These are phyloP conservation scores for Scylla paramamosain DNA, from an alignment of 1,140 invertebrate species.

Conservation along the genomic window DNA sequence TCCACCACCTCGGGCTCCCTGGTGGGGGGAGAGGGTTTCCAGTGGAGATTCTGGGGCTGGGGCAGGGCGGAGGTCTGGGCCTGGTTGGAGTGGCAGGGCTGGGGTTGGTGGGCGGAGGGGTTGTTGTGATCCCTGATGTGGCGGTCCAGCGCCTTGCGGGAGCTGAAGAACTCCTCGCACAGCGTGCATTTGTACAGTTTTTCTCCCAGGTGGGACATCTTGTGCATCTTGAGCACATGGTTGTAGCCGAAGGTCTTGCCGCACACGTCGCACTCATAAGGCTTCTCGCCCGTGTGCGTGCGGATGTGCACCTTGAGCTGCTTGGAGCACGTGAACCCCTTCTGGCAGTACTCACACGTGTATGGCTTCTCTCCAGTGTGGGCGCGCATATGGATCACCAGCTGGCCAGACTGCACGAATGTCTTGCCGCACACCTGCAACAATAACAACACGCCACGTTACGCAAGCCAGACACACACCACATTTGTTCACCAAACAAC, in stretches of 20 bases:
- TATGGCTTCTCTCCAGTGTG: conserved; percentile 82
- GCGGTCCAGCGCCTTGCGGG: conserved; percentile 92
- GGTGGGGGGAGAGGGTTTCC: background rate
- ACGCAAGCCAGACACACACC: background rate
- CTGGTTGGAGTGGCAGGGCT: conserved; percentile 78
- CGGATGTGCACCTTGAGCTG: conserved; percentile 92
- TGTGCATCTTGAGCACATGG: conserved; percentile 92
- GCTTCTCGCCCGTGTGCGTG: conserved; percentile 88
- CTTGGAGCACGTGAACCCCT: conserved; percentile 84
- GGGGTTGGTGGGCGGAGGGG: conserved; percentile 78
- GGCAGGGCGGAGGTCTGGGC: background rate
- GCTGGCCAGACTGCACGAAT: conserved; percentile 82
- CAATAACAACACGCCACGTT: conserved; percentile 80
- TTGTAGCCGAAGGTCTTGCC: conserved; percentile 94
- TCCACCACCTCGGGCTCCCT: background rate
- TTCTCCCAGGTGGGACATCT: conserved; percentile 94
- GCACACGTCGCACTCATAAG: conserved; percentile 87
- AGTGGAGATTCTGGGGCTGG: background rate
- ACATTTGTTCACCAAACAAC: too few relatives aligned
- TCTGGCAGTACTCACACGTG: conserved; percentile 81
- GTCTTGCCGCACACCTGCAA: conserved; percentile 84
- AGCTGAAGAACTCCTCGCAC: conserved; percentile 93
- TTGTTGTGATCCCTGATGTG: conserved; percentile 95
- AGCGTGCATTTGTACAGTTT: conserved; percentile 95
- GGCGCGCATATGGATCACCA: conserved; percentile 79